Evolutionary conservation across 2,888 invertebrate species (phyloP).

Genomic region (Pristionchus japonicus): DNA sequence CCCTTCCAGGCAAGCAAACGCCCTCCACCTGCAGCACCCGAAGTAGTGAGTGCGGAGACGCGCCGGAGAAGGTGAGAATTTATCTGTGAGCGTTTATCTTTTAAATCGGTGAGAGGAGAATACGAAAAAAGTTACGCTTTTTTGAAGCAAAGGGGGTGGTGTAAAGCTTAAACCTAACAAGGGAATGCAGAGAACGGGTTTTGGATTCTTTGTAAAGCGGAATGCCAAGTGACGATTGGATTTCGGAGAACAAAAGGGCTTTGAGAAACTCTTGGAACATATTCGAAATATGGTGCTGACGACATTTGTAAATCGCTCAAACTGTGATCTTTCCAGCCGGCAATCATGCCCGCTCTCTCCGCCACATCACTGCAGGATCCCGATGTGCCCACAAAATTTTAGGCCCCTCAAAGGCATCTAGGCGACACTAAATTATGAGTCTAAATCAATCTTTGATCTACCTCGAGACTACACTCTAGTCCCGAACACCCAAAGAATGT

Average conservation of each 20-base stretch:
- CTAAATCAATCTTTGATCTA: background rate
- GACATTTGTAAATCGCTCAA: background rate
- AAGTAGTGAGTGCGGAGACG: background rate
- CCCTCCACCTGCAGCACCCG: background rate
- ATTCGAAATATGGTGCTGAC: background rate
- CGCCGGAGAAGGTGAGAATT: background rate
- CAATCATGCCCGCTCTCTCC: background rate
- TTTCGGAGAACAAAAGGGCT: background rate
- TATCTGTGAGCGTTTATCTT: background rate
- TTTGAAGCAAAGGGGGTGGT: too few relatives aligned
- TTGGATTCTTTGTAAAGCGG: too few relatives aligned
- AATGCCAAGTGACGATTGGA: too few relatives aligned
- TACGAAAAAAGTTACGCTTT: too few relatives aligned
- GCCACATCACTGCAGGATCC: background rate
- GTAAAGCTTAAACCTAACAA: too few relatives aligned
- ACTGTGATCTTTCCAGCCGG: background rate
- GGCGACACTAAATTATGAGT: conserved; percentile 13
- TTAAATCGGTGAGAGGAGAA: too few relatives aligned
- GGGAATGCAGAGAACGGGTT: too few relatives aligned
- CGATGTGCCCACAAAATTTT: background rate
- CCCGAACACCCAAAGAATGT: background rate
- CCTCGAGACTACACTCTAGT: too few relatives aligned
- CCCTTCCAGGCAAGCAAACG: conserved; percentile 34
- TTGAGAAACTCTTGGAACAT: background rate
- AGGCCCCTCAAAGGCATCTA: background rate